Evolutionary conservation across 2,888 invertebrate genomes (phyloP), one percentile per base, ranked within the genome.

Genomic region (Scotopteryx bipunctaria): DNA sequence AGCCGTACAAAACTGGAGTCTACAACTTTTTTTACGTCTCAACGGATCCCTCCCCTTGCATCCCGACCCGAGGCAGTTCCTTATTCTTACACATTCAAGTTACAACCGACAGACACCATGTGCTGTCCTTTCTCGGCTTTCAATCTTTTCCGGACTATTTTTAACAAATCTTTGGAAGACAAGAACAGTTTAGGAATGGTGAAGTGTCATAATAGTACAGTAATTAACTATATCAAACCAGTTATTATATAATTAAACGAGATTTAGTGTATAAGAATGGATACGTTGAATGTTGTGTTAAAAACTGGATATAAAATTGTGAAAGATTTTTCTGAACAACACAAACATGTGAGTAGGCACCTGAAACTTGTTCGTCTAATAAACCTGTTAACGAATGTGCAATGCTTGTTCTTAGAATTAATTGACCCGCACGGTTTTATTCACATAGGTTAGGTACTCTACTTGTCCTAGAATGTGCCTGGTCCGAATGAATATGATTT

Each of bases 251-350:
- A 8, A 2, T 27, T 1, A n/a, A 14, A 5, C 11, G 27, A 33
- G 13, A 14, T 25, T 29, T 38, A 16, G 15, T 43, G 49, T 43
- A 44, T 57, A 59, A 72, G 49, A 66, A 89, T 89, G 89, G 78
- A 88, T 78, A 76, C 82, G 51, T 65, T 89, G 63, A 89, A 82
- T 66, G 81, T 82, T 60, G 71, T 90, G 64, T 70, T 89, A 43
- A 89, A 87, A 71, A 88, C 86, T 56, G 84, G 90, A 72, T 88
- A 86, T 61, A 86, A 83, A 71, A 81, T 89, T 60, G 81, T 89
- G 43, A 90, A 88, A 76, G 85, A 83, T 72, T 81, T 89, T 51
- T 78, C 87, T 35, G 88, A 80, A 60, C 83, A 76, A 55, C 82
- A 79, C 53, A 89, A 83, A 70, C 63, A 71, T 63, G 90, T 90